Conservation (phyloP, 2,797 vertebrate species). For the Chromis chromis region DNA sequence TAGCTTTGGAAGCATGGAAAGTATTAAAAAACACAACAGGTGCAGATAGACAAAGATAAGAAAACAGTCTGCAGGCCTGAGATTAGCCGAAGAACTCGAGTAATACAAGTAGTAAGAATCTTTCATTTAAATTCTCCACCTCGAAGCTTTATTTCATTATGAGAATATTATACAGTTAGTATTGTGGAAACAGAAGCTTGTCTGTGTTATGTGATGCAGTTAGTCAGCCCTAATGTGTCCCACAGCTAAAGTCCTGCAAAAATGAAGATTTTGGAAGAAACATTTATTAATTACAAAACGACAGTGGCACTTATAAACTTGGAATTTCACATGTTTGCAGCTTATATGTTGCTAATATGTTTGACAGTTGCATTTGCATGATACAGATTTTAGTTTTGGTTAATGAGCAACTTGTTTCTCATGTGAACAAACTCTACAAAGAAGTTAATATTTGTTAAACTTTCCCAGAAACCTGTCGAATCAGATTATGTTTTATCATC, state of each 20-base stretch:
- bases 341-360: too few species aligned
- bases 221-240: background rate
- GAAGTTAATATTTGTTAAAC: too few species aligned
- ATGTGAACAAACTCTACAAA: too few species aligned
- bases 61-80: slow-evolving; percentile 8
- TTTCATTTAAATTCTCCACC: slow-evolving; percentile 13
- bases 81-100: slow-evolving; percentile 21
- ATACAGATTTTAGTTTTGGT: too few species aligned
- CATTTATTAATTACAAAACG: too few species aligned
- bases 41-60: slow-evolving; percentile 55
- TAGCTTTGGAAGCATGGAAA: slow-evolving; percentile 33
- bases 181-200: slow-evolving; percentile 19
- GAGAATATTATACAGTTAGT: background rate
- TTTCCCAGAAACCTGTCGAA: too few species aligned
- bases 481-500: too few species aligned
- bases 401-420: too few species aligned
- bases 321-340: too few species aligned
- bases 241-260: background rate
- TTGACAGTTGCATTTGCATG: too few species aligned
- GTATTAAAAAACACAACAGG: slow-evolving; percentile 56
- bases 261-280: too few species aligned
- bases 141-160: slow-evolving; percentile 1
- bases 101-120: slow-evolving; percentile 46
- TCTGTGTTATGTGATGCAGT: background rate
- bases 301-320: too few species aligned